phyloP scores from a whole-genome alignment of 2,113 vertebrate genomes.

The Ctenomys sociabilis region DNA sequence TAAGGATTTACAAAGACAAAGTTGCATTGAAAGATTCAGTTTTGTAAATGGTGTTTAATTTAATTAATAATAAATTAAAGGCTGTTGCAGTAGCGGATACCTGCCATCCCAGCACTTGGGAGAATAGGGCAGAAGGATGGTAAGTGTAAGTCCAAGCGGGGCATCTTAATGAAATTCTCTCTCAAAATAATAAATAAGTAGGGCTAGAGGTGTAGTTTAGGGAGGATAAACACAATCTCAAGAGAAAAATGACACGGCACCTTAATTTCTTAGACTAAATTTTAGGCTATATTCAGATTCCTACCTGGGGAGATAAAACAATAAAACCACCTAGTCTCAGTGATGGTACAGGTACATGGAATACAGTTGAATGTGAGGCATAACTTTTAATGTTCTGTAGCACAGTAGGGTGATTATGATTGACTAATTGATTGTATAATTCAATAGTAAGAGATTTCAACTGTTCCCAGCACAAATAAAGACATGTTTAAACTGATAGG shows the following conservation, averaged over 20 bases:
- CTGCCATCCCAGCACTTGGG: background rate
- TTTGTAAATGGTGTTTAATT: constrained; percentile 40
- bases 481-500: background rate
- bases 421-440: background rate
- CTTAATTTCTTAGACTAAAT: constrained; percentile 15
- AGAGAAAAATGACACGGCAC: background rate
- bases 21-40: background rate
- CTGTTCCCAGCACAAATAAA: background rate
- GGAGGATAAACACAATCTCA: background rate
- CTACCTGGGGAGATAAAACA: background rate
- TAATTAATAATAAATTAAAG: constrained; percentile 22
- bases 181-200: background rate
- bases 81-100: background rate
- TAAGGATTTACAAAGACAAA: constrained; percentile 3
- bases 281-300: constrained; percentile 34
- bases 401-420: background rate
- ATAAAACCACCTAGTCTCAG: background rate
- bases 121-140: background rate
- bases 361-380: background rate
- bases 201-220: no score
- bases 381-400: background rate
- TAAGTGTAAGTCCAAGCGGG: background rate
- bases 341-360: background rate
- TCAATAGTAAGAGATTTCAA: background rate
- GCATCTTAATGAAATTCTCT: background rate